Conservation (phyloP, 2,797 vertebrate genomes). For the Gephyroberyx darwinii region DNA sequence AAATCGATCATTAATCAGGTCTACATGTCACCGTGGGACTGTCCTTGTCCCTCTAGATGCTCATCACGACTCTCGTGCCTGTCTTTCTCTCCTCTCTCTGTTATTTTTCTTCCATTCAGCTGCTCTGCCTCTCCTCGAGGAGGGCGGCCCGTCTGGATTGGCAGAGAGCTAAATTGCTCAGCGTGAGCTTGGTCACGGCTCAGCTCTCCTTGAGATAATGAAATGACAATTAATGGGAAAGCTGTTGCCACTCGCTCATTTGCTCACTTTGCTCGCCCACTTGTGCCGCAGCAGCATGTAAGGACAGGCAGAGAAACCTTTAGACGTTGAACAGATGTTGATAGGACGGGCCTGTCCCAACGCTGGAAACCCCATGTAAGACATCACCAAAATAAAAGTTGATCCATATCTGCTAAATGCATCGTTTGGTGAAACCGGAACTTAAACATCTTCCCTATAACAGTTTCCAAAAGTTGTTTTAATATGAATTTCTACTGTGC, state of each 20-base stretch:
- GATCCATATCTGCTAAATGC: too few relatives aligned
- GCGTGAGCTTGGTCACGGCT: slow-evolving; percentile 81
- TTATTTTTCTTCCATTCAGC: slow-evolving; percentile 56
- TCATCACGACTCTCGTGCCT: slow-evolving; percentile 4
- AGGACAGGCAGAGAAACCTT: slow-evolving; percentile 49
- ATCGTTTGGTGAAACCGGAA: too few relatives aligned
- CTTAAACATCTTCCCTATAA: too few relatives aligned
- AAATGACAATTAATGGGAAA: slow-evolving; percentile 86
- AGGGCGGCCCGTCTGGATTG: slow-evolving; percentile 69
- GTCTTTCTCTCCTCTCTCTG: slow-evolving; percentile 24
- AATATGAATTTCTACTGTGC: too few relatives aligned
- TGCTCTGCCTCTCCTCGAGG: slow-evolving; percentile 59
- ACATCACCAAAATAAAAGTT: slow-evolving; percentile 2
- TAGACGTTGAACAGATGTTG: slow-evolving; percentile 22
- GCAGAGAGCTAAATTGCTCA: slow-evolving; percentile 80
- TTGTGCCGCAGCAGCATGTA: slow-evolving; percentile 56
- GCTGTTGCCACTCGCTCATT: slow-evolving; percentile 79
- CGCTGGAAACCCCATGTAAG: slow-evolving; percentile 6
- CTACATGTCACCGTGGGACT: not conserved
- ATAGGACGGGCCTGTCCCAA: not conserved
- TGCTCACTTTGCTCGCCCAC: slow-evolving; percentile 55
- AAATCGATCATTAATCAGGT: not conserved
- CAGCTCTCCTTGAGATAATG: slow-evolving; percentile 84
- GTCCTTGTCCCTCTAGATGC: not conserved
- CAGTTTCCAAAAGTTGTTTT: too few relatives aligned